A percentile compares a stretch with the other conserved stretches of the same genome.
phyloP scores from a whole-genome alignment of 1,140 invertebrate genomes.

The Drosophila novamexicana region DNA sequence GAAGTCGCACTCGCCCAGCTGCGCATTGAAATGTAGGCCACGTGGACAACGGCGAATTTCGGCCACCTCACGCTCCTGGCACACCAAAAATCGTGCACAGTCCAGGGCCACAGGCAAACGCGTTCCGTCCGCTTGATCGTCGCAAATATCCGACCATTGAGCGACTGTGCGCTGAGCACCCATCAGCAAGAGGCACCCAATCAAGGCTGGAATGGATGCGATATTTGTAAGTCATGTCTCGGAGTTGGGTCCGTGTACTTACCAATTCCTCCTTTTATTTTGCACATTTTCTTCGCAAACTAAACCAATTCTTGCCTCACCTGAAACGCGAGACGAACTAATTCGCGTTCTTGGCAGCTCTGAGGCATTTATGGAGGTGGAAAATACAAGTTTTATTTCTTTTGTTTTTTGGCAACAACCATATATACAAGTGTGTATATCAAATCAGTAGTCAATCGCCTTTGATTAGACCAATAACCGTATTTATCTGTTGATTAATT shows the following conservation, averaged over 20 bases:
- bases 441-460: conserved; percentile 70
- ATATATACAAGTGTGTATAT: conserved; percentile 1
- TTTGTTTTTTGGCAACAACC: neutral
- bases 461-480: conserved; percentile 72
- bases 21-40: conserved; percentile 63
- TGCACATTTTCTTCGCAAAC: conserved; percentile 13
- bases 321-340: conserved; percentile 57
- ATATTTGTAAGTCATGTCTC: neutral
- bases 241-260: conserved; percentile 1
- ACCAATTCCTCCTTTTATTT: conserved; percentile 27
- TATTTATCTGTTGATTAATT: conserved; percentile 69
- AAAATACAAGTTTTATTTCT: neutral
- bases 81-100: conserved; percentile 54
- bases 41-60: conserved; percentile 54
- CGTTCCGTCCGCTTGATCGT: conserved; percentile 38
- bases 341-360: conserved; percentile 15
- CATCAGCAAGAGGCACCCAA: conserved; percentile 25
- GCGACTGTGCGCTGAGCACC: conserved; percentile 2
- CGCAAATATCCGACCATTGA: conserved; percentile 46
- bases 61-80: conserved; percentile 40
- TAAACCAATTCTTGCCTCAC: conserved; percentile 1
- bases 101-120: conserved; percentile 47
- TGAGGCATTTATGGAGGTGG: conserved; percentile 56
- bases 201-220: conserved; percentile 1
- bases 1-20: conserved; percentile 62